Conservation (phyloP, 2,797 vertebrate genomes). For the Merluccius polli region DNA sequence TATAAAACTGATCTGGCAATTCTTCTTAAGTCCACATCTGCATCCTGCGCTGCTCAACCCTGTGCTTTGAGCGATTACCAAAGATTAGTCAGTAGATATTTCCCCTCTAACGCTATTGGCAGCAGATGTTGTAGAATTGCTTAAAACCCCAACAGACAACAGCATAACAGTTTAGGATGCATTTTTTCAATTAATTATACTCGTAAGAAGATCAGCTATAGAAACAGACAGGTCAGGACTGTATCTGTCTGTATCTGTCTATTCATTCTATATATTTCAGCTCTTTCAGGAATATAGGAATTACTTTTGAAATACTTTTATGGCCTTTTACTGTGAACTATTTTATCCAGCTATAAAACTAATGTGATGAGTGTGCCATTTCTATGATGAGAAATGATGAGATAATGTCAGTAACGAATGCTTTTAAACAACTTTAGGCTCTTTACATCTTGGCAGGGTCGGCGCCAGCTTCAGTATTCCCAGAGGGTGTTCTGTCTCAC, state of each 20-base stretch:
- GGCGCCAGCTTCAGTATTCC: no score
- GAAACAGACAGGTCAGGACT: background rate
- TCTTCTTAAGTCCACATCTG: constrained; percentile 1
- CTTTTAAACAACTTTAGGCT: background rate
- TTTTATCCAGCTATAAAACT: background rate
- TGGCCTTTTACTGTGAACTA: background rate
- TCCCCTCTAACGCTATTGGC: constrained; percentile 1
- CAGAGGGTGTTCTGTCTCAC: background rate
- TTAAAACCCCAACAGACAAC: background rate
- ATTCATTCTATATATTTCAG: background rate
- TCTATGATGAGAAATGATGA: background rate
- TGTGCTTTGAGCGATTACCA: constrained; percentile 7
- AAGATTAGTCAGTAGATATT: constrained; percentile 11
- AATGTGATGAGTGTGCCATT: background rate
- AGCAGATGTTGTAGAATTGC: background rate
- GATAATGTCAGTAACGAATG: background rate
- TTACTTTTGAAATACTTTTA: background rate
- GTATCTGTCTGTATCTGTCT: background rate
- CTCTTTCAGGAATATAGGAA: background rate
- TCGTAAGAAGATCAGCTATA: background rate
- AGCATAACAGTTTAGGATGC: background rate
- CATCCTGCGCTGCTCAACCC: background rate
- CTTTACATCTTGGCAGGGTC: background rate
- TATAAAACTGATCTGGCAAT: background rate
- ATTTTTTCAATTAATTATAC: background rate